Base-by-base conservation (phyloP, 2,797 vertebrate species). In the Galagoides demidoff region DNA sequence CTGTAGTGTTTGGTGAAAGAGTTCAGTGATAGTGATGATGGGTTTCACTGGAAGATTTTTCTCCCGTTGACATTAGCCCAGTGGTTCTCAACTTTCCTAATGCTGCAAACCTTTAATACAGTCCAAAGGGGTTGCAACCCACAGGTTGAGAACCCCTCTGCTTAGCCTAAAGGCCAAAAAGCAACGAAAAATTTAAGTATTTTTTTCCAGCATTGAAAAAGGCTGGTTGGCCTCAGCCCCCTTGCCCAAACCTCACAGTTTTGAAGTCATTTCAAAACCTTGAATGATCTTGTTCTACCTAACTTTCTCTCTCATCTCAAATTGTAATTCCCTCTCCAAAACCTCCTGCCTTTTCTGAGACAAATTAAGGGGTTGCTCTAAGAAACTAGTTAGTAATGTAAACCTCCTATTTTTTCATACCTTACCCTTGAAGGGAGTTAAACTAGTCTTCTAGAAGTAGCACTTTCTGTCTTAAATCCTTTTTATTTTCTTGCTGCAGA, bases 251-350 rank as follows among this genome's bases (percentile, higher is more conserved):
- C 23, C 63, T 81, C 52, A 92, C 29, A 27, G 34, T 85, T 90
- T 83, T 70, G 23, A 95, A 94, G 76, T 89, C 37, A 55, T 96
- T 94, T 87, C 39, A 94, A 52, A 94, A 66, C 31, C 79, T 86
- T 86, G 23, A 4, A 20, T 79, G 49, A 83, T 81, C 34, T 87
- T 34, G 17, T 45, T 87, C 52, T 31, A 57, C 16, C 10, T 77
- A 23, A 22, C 29, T 89, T 94, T 95, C 77, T 34, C 29, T 49
- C 59, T 89, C 43, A 31, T 45, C 71, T 96, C 27, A 73, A 71
- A 83, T 78, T 49, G 63, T 52, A 31, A 37, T 43, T 12, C 29
- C 45, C 19, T 93, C 59, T 85, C 27, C 31, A 82, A 10, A 63
- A 73, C 31, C 29, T 43, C 10, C 39, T 27, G 22, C 34, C n/a